These are phyloP conservation scores for Melanotaenia trifasciata DNA, from an alignment of 2,797 vertebrate genomes.

Conservation along the genomic window DNA sequence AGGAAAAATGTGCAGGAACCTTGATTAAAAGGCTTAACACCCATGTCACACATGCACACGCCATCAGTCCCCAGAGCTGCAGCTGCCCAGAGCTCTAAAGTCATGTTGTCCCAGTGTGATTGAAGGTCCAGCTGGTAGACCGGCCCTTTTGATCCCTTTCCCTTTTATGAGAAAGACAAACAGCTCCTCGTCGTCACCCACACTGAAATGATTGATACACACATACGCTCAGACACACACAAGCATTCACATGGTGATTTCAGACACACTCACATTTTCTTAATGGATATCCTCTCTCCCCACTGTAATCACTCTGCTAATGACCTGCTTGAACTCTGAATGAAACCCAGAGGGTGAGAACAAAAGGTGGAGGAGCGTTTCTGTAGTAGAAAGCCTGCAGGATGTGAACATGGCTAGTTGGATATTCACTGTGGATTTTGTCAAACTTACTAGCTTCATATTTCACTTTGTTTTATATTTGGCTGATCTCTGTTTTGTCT, in stretches of 20 bases:
- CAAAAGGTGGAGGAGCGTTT: constrained; percentile 34
- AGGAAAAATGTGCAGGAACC: constrained; percentile 33
- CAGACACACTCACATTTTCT: constrained; percentile 53
- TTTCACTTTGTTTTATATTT: too few species aligned
- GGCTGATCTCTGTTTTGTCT: too few species aligned
- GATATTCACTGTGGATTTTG: not conserved
- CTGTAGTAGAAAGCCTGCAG: constrained; percentile 5
- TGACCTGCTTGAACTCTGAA: constrained; percentile 74
- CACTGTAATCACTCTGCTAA: constrained; percentile 77
- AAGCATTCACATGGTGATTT: constrained; percentile 15
- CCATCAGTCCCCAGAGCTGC: constrained; percentile 63
- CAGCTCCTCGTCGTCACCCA: constrained; percentile 75
- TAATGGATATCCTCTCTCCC: constrained; percentile 69
- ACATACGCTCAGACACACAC: constrained; percentile 31
- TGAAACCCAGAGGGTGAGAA: constrained; percentile 64
- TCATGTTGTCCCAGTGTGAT: constrained; percentile 76
- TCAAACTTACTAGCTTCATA: too few species aligned
- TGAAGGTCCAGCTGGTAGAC: constrained; percentile 80
- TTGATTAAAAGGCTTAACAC: constrained; percentile 45
- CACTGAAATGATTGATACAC: constrained; percentile 72
- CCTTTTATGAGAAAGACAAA: constrained; percentile 83
- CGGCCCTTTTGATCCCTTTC: constrained; percentile 78
- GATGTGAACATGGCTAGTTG: constrained; percentile 15
- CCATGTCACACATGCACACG: constrained; percentile 44
- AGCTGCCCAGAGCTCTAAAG: constrained; percentile 77